Percentiles rank a stretch among this genome's conserved stretches.
Conservation (phyloP, 2,113 vertebrate genomes). For the Antennarius striatus region DNA sequence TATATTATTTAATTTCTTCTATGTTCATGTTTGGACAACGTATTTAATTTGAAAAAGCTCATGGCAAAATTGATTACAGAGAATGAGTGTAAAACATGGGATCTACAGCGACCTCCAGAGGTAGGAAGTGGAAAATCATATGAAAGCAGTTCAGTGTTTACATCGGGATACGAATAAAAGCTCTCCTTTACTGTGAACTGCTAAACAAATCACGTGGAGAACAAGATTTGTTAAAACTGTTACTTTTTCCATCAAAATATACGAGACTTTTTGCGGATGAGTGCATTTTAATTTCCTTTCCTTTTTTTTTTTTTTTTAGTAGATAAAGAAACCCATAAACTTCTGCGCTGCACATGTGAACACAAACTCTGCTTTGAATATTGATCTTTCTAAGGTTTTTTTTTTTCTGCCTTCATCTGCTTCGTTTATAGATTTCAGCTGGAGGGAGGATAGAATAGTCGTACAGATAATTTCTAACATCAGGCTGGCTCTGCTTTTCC, state of each 20-base stretch:
- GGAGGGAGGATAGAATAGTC: conserved; percentile 30
- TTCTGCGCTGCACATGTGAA: not conserved
- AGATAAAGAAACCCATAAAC: not conserved
- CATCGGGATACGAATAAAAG: not conserved
- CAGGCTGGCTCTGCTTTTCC: conserved; percentile 55
- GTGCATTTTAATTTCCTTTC: too few relatives aligned
- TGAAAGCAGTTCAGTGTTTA: not conserved
- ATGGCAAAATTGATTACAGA: not conserved
- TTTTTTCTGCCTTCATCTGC: conserved; percentile 15
- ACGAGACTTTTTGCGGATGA: conserved; percentile 13
- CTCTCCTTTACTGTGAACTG: not conserved
- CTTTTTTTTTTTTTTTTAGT: too few relatives aligned
- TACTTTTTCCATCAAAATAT: not conserved
- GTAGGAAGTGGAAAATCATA: conserved; percentile 58
- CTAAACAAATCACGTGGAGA: not conserved
- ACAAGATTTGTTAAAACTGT: not conserved
- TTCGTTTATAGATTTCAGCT: conserved; percentile 39
- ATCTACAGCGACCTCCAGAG: conserved; percentile 83
- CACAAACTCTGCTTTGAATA: conserved; percentile 13
- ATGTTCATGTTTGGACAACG: conserved; percentile 1
- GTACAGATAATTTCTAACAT: conserved; percentile 72
- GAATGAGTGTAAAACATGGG: conserved; percentile 55
- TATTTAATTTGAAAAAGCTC: not conserved
- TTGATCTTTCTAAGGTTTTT: not conserved
- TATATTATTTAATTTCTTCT: not conserved